phyloP scores from a whole-genome alignment of 2,888 invertebrate genomes.

The Nymphalis urticae region DNA sequence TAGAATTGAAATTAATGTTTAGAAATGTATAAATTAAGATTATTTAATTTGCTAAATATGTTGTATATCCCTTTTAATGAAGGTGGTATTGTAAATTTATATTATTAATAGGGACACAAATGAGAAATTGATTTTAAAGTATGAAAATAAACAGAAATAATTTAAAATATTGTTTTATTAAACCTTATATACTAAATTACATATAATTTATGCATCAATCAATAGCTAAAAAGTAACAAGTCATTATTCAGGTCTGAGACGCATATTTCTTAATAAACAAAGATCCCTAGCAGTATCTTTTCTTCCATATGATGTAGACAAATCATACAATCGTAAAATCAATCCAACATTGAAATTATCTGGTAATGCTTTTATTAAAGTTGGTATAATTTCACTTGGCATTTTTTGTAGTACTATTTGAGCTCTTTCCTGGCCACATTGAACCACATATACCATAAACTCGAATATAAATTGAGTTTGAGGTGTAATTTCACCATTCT shows the following conservation, averaged over 20 bases:
- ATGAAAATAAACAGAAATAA: conserved; percentile 29
- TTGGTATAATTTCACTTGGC: conserved; percentile 88
- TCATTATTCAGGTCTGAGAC: conserved; percentile 80
- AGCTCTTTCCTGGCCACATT: conserved; percentile 88
- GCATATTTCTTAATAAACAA: conserved; percentile 91
- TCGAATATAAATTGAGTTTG: conserved; percentile 92
- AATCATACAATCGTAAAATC: conserved; percentile 89
- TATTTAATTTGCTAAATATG: conserved; percentile 33
- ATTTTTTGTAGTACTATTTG: conserved; percentile 87
- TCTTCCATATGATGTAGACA: conserved; percentile 87
- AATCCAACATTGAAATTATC: conserved; percentile 88
- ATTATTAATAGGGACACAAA: conserved; percentile 27
- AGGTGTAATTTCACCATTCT: conserved; percentile 90
- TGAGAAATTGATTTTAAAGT: conserved; percentile 27
- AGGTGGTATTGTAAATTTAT: conserved; percentile 32
- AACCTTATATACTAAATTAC: conserved; percentile 9
- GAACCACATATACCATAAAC: conserved; percentile 87
- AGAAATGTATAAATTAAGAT: conserved; percentile 24
- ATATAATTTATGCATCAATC: background rate
- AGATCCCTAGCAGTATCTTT: conserved; percentile 93
- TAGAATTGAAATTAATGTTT: conserved; percentile 17
- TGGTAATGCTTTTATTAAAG: conserved; percentile 89
- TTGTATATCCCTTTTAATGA: conserved; percentile 17
- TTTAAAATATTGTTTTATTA: conserved; percentile 28
- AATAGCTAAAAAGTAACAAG: background rate